These are phyloP conservation scores for Thomomys bottae DNA, from an alignment of 2,113 vertebrate genomes.

Conservation along the genomic window DNA sequence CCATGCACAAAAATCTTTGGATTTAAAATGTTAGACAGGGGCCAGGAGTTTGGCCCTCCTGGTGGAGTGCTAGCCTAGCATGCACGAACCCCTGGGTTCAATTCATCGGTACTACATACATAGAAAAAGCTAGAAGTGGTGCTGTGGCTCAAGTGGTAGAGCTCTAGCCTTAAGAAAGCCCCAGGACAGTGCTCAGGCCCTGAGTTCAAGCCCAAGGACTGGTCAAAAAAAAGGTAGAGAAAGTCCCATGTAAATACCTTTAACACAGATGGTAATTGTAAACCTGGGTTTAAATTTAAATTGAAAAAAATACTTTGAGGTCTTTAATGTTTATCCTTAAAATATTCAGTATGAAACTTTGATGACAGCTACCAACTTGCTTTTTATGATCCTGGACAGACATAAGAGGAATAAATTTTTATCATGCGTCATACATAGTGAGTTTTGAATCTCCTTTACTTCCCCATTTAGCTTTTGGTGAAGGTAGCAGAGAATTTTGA, in stretches of 20 bases:
- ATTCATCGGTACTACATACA: no score
- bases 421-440: conserved; percentile 56
- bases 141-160: no score
- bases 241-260: conserved; percentile 50
- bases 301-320: conserved; percentile 54
- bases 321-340: conserved; percentile 67
- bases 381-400: conserved; percentile 69
- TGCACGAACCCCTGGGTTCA: no score
- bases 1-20: background rate
- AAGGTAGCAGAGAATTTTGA: conserved; percentile 19
- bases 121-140: no score
- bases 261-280: conserved; percentile 57
- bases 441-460: conserved; percentile 18
- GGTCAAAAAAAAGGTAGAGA: conserved; percentile 44
- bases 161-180: no score
- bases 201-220: no score
- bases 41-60: no score
- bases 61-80: no score
- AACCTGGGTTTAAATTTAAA: conserved; percentile 62
- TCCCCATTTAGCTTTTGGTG: conserved; percentile 52
- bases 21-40: no score
- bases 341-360: conserved; percentile 51
- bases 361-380: conserved; percentile 66
- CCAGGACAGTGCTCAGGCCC: no score
- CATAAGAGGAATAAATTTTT: conserved; percentile 63